Conservation (phyloP, 2,797 vertebrate species). For the Melanotaenia boesemani region DNA sequence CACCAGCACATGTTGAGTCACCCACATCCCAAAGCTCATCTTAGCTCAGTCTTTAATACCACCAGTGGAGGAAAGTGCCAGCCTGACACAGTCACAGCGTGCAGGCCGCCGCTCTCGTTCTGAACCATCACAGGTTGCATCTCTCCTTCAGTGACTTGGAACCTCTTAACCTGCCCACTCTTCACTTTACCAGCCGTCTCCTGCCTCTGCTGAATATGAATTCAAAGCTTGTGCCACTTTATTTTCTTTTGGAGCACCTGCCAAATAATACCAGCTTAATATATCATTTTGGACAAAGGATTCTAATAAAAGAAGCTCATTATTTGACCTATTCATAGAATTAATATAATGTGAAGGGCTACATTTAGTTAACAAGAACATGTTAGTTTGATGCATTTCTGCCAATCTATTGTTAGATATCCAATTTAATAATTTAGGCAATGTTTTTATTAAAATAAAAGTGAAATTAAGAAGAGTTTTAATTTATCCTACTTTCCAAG, state of each 20-base stretch:
- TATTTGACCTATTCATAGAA: no score
- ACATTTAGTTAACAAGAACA: neutral
- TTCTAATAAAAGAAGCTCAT: no score
- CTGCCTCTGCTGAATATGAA: constrained; percentile 50
- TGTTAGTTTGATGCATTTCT: neutral
- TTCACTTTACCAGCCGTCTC: constrained; percentile 52
- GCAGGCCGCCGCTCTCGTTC: constrained; percentile 57
- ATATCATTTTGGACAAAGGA: no score
- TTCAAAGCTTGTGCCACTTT: neutral
- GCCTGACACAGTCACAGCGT: constrained; percentile 59
- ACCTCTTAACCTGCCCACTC: constrained; percentile 77
- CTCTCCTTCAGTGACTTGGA: constrained; percentile 70
- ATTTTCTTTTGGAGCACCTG: constrained; percentile 18
- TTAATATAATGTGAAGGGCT: neutral
- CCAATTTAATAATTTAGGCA: no score
- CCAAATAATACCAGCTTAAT: constrained; percentile 23
- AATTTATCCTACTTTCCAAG: no score
- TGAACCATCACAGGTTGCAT: constrained; percentile 55
- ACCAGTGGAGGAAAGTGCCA: constrained; percentile 72
- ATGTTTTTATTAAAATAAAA: no score
- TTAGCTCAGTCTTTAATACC: constrained; percentile 80
- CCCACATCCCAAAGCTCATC: constrained; percentile 85
- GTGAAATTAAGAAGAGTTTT: no score
- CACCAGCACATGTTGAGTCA: constrained; percentile 82
- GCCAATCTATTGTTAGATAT: neutral